Percentiles rank a stretch among this genome's conserved stretches.
Evolutionary conservation across 2,113 vertebrate species (phyloP).

Genomic region (Epinephelus moara): DNA sequence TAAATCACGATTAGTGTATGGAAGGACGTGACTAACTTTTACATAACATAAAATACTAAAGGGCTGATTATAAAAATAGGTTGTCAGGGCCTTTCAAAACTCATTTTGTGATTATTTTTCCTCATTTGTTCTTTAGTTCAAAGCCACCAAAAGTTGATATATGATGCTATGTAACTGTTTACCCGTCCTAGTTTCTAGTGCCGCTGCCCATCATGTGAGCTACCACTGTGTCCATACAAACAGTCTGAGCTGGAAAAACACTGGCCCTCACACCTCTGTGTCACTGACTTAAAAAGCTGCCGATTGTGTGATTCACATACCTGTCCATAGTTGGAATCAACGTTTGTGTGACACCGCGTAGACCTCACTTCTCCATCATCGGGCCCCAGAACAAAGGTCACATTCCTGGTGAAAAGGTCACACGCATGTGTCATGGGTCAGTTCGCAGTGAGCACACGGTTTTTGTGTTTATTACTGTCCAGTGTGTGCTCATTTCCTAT

Average conservation of each 20-base stretch:
- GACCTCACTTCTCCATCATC: slow-evolving; percentile 7
- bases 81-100: too few species aligned
- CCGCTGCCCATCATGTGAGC: background rate
- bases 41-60: too few species aligned
- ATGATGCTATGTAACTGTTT: background rate
- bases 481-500: slow-evolving; percentile 55
- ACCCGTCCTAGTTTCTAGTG: background rate
- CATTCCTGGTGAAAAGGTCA: slow-evolving; percentile 71
- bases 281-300: background rate
- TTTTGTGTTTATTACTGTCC: slow-evolving; percentile 47
- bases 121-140: too few species aligned
- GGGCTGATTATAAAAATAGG: too few species aligned
- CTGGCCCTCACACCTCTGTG: background rate
- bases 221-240: background rate
- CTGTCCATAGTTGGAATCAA: slow-evolving; percentile 16
- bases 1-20: background rate
- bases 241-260: slow-evolving; percentile 21
- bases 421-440: slow-evolving; percentile 55
- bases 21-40: too few species aligned
- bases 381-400: slow-evolving; percentile 60
- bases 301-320: slow-evolving; percentile 31
- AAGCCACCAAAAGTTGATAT: background rate
- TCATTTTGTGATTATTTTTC: background rate
- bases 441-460: slow-evolving; percentile 24
- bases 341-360: slow-evolving; percentile 19